Base-by-base conservation (phyloP, 2,797 vertebrate genomes). In the Etheostoma nigrum region DNA sequence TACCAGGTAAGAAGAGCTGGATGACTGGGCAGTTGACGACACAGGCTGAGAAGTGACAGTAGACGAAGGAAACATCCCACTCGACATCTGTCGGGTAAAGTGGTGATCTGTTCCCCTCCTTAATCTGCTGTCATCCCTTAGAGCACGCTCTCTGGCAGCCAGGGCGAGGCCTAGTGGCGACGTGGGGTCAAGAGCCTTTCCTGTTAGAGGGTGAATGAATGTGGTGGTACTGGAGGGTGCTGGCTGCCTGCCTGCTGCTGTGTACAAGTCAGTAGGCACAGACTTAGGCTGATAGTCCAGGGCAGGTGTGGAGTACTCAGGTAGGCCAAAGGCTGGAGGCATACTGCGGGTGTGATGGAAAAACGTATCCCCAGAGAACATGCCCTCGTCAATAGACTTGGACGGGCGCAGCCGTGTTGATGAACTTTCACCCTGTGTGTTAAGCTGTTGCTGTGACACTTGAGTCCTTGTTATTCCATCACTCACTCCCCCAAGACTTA, bases 351-450 rank as follows among this genome's bases (percentile, higher is more conserved):
- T 93, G 86, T 95, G 95, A 64, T 97, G 96, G 78, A 97, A 95
- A 85, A 96, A 97, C 49, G 95, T 96, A 90, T 97, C 97, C 7
- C 93, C 96, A 8, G 95, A 95, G 90, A 98, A 97, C 97, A 98
- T 97, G 84, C 96, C 97, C 71, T 98, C 97, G 6, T 98, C 97
- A 18, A 98, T 98, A 70, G 97, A 98, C 66, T 98, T 98, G 77
- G 97, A 98, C 27, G 97, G 97, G 23, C 96, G 95, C 71, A 98
- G 93, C 30, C 96, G 95, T 1, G 95, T 93, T 9, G 94, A 87
- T 1, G 93, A 92, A 5, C 89, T 72, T 9, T 93, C 89, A 12
- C 90, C 90, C 68, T 96, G 96, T 23, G 94, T 86, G 81, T 81
- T 90, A 9, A 94, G 89, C 86, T 92, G 90, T 25, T 94, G 92